phyloP scores from a whole-genome alignment of 2,797 vertebrate genomes.

The Adrianichthys oophorus region DNA sequence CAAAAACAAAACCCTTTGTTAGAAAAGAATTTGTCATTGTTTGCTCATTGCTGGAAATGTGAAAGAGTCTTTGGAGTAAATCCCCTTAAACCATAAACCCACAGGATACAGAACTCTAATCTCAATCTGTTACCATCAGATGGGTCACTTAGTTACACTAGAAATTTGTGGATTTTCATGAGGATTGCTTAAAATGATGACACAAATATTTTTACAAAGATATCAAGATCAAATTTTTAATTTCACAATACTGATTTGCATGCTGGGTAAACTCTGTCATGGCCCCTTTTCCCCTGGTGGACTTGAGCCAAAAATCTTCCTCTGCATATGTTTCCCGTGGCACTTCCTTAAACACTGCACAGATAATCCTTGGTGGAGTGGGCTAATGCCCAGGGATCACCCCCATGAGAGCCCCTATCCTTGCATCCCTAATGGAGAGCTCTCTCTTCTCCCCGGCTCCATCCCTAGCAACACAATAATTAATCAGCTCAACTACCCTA shows the following conservation, averaged over 20 bases:
- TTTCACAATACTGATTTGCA: slow-evolving; percentile 20
- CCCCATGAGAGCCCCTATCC: slow-evolving; percentile 63
- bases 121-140: slow-evolving; percentile 63
- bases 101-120: slow-evolving; percentile 63
- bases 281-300: slow-evolving; percentile 24
- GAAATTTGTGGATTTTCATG: slow-evolving; percentile 35
- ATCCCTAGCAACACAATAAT: slow-evolving; percentile 68
- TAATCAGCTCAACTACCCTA: slow-evolving; percentile 71
- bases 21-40: slow-evolving; percentile 16
- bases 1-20: slow-evolving; percentile 3
- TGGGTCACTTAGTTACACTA: slow-evolving; percentile 51
- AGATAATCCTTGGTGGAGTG: slow-evolving; percentile 67
- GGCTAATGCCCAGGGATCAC: slow-evolving; percentile 64
- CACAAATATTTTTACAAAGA: slow-evolving; percentile 1
- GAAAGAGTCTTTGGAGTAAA: slow-evolving; percentile 25
- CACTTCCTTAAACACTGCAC: slow-evolving; percentile 43
- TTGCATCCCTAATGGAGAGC: slow-evolving; percentile 39
- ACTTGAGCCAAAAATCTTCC: slow-evolving; percentile 50
- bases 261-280: slow-evolving; percentile 21
- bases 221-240: slow-evolving; percentile 1
- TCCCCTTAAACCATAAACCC: slow-evolving; percentile 48
- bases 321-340: slow-evolving; percentile 47
- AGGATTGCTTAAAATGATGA: slow-evolving; percentile 10
- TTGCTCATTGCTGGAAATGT: slow-evolving; percentile 19
- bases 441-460: slow-evolving; percentile 39